A percentile compares a stretch with the other conserved stretches of the same genome.
Evolutionary conservation across 2,113 vertebrate species (phyloP).

Genomic region (Pongo abelii): DNA sequence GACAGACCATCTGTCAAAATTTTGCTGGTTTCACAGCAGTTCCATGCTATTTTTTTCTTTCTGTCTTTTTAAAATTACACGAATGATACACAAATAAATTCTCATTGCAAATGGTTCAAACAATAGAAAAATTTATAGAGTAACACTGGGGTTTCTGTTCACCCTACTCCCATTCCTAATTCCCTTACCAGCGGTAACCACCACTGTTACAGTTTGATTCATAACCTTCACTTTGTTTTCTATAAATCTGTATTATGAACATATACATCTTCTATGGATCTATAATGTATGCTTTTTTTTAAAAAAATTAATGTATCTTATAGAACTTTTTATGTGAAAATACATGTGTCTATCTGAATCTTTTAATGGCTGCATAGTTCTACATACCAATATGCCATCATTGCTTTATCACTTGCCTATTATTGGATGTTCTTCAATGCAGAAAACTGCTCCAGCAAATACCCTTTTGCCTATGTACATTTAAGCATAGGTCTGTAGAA

Average conservation of each 20-base stretch:
- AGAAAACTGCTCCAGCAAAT: background rate
- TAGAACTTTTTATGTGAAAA: background rate
- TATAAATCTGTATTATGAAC: too few relatives aligned
- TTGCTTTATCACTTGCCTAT: background rate
- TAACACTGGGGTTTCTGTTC: background rate
- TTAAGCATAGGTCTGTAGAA: background rate
- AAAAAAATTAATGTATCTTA: background rate
- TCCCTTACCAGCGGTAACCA: background rate
- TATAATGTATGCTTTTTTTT: background rate
- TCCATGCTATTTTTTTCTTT: background rate
- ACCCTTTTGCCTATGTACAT: background rate
- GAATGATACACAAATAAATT: constrained; percentile 47
- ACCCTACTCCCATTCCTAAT: background rate
- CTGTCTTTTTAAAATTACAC: constrained; percentile 20
- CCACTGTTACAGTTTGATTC: background rate
- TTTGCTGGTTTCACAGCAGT: constrained; percentile 46
- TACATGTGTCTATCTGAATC: background rate
- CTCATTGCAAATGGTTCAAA: constrained; percentile 8
- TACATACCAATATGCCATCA: background rate
- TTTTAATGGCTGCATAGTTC: background rate
- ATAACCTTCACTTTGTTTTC: background rate
- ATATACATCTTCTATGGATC: background rate
- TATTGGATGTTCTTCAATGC: background rate
- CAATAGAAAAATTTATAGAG: background rate
- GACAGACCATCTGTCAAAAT: constrained; percentile 74